Base-by-base conservation (phyloP, 2,113 vertebrate species). In the Xiphias gladius region DNA sequence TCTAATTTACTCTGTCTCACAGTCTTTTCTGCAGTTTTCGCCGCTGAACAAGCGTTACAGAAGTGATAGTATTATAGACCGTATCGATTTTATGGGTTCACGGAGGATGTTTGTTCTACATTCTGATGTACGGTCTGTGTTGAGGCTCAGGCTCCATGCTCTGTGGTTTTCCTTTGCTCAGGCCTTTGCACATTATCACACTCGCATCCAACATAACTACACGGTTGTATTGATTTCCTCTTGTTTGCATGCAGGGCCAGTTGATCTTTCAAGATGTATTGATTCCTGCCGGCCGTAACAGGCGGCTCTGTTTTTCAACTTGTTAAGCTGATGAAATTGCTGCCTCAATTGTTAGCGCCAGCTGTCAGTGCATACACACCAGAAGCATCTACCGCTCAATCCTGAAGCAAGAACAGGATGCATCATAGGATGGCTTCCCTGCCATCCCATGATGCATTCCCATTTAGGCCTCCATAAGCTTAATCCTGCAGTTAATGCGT, bases 261-360 rank as follows among this genome's bases (percentile, higher is more conserved):
- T 48, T 78, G 74, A 83, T 86, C 70, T 82, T 43, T 86, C 55
- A 48, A 80, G 73, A 68, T 72, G 17, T 30, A 81, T 89, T 48
- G 85, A 90, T 88, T 82, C 17, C 37, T 22, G n/a, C 19, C 5
- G 52, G 39, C 43, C 32, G 71, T 26, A 24, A 46, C 26, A 6
- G 62, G 57, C 64, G 20, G 30, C 67, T 55, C 78, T 26, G 19
- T 22, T 54, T 76, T 81, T 82, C 74, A 48, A 78, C 81, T 79
- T 77, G 87, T 82, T 76, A 66, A 79, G 66, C 55, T 32, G 30
- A 58, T 80, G 48, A 77, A 67, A 84, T 78, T 52, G 20, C 10
- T 57, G 22, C n/a, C 57, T 37, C 67, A 54, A 62, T 39, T 52
- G 30, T 79, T 69, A 59, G 58, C 28, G 46, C 16, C 75, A 32